Evolutionary conservation across 1,140 invertebrate genomes (phyloP).

Genomic region (Caenorhabditis elegans): DNA sequence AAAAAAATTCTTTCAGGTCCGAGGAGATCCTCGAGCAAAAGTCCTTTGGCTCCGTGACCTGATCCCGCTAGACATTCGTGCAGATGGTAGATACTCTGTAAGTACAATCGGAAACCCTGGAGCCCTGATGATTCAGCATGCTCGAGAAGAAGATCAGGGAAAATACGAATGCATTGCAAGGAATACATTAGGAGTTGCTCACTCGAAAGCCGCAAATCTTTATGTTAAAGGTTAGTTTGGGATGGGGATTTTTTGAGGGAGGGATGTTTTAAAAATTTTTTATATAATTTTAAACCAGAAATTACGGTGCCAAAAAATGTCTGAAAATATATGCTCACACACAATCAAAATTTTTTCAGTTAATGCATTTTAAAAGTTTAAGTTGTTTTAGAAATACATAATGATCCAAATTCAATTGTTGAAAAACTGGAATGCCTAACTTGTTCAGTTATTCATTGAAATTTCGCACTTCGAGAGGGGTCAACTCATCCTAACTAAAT

Average conservation of each 20-base stretch:
- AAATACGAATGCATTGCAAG: constrained; percentile 91
- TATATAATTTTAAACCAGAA: too few species aligned
- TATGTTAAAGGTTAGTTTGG: constrained; percentile 84
- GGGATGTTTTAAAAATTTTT: too few species aligned
- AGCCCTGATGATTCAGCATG: constrained; percentile 84
- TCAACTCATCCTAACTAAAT: neutral
- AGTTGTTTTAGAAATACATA: too few species aligned
- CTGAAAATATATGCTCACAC: too few species aligned
- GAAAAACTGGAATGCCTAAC: too few species aligned
- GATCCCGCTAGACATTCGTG: constrained; percentile 79
- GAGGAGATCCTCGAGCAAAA: constrained; percentile 80
- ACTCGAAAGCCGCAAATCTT: constrained; percentile 80
- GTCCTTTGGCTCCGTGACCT: constrained; percentile 90
- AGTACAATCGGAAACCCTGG: constrained; percentile 75
- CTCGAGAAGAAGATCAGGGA: constrained; percentile 84
- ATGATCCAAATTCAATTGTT: too few species aligned
- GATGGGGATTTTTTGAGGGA: too few species aligned
- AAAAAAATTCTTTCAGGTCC: constrained; percentile 1
- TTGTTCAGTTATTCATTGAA: too few species aligned
- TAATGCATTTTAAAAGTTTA: too few species aligned
- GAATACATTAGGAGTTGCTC: constrained; percentile 85
- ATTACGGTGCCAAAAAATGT: too few species aligned
- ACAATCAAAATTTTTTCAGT: too few species aligned
- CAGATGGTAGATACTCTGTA: constrained; percentile 81
- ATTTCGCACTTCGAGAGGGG: too few species aligned